These are phyloP conservation scores for Perca flavescens DNA, from an alignment of 2,113 vertebrate species.

Conservation along the genomic window DNA sequence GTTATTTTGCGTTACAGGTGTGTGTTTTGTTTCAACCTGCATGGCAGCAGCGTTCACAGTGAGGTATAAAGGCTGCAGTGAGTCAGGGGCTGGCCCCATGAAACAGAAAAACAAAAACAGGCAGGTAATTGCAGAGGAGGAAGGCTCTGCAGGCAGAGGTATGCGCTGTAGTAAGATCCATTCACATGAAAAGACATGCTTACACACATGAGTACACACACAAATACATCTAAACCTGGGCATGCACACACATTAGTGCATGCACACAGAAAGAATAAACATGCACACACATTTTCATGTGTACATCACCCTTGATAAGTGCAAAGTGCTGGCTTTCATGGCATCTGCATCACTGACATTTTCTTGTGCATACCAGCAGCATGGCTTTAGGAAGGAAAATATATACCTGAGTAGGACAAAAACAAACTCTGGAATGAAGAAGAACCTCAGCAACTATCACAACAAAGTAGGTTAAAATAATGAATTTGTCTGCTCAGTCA, in stretches of 20 bases:
- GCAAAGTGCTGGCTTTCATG: slow-evolving; percentile 34
- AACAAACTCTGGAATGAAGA: slow-evolving; percentile 43
- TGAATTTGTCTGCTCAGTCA: neutral
- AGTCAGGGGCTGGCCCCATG: slow-evolving; percentile 8
- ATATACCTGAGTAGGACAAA: slow-evolving; percentile 13
- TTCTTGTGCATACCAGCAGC: slow-evolving; percentile 40
- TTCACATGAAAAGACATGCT: slow-evolving; percentile 42
- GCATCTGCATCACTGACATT: slow-evolving; percentile 69
- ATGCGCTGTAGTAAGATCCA: slow-evolving; percentile 40
- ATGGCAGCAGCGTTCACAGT: neutral
- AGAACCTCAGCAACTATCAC: neutral
- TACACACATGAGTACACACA: neutral
- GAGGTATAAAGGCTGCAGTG: slow-evolving; percentile 47
- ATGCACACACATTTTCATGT: neutral
- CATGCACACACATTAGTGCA: neutral
- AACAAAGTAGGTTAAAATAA: slow-evolving; percentile 5
- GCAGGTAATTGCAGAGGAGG: slow-evolving; percentile 49
- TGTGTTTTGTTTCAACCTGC: slow-evolving; percentile 41
- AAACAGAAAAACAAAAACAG: slow-evolving; percentile 60
- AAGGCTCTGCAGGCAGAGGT: slow-evolving; percentile 19
- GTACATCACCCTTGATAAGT: slow-evolving; percentile 17
- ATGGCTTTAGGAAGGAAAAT: neutral
- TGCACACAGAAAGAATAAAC: neutral
- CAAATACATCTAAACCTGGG: neutral
- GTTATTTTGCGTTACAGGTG: slow-evolving; percentile 44